phyloP scores from a whole-genome alignment of 2,797 vertebrate genomes.

The Tangara arthus region DNA sequence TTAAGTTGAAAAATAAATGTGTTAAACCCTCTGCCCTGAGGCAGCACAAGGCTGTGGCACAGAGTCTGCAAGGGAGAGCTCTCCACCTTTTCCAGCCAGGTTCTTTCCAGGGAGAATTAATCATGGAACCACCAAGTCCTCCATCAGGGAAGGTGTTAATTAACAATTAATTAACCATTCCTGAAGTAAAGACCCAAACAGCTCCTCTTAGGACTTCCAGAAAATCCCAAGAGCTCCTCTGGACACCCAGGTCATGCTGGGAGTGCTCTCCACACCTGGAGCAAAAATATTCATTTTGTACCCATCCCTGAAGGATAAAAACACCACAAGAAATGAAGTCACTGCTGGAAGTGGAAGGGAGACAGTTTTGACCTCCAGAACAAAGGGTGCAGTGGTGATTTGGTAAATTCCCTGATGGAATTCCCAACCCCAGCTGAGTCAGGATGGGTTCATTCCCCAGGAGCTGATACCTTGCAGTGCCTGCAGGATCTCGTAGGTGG shows the following conservation, averaged over 20 bases:
- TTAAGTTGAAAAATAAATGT: rapidly evolving
- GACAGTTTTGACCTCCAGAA: rapidly evolving
- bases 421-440: neutral
- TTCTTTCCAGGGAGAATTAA: neutral
- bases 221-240: neutral
- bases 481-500: slow-evolving; percentile 73
- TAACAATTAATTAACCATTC: neutral
- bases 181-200: neutral
- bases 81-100: neutral
- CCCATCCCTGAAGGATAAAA: neutral
- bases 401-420: neutral
- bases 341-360: neutral
- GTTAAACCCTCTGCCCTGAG: rapidly evolving
- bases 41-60: neutral
- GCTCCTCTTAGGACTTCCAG: neutral
- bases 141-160: neutral
- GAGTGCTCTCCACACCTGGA: neutral
- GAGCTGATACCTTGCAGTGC: slow-evolving; percentile 71
- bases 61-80: neutral
- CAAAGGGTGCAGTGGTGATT: rapidly evolving
- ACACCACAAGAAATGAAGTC: neutral
- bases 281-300: neutral
- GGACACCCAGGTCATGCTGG: neutral
- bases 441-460: rapidly evolving
- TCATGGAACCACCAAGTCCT: neutral